phyloP scores from a whole-genome alignment of 2,113 vertebrate species.

The Oxyura jamaicensis region DNA sequence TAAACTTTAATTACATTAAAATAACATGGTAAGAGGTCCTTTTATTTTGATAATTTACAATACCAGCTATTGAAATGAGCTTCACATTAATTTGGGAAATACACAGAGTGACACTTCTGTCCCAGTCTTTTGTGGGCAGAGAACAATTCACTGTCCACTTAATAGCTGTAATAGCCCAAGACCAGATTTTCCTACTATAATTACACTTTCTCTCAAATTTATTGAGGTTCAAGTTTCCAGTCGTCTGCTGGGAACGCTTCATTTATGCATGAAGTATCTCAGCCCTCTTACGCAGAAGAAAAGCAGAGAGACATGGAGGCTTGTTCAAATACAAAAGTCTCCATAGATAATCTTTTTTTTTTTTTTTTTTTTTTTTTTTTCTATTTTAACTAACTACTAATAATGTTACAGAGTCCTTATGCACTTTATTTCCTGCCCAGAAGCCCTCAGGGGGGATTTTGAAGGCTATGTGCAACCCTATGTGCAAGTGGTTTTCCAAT shows the following conservation, averaged over 20 bases:
- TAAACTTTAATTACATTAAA: conserved; percentile 36
- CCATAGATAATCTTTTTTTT: neutral
- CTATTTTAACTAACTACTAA: neutral
- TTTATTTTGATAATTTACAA: conserved; percentile 33
- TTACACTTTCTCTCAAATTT: conserved; percentile 4
- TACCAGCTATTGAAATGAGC: neutral
- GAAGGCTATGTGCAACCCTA: neutral
- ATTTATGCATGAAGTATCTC: neutral
- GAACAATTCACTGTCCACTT: conserved; percentile 15
- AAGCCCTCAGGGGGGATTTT: neutral
- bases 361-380: too few relatives aligned
- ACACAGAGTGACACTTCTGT: neutral
- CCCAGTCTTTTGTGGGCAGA: neutral
- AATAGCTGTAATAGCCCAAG: neutral
- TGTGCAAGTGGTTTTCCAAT: neutral
- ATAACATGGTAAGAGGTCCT: neutral
- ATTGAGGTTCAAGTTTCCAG: neutral
- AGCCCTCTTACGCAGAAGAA: neutral
- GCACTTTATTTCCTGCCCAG: neutral
- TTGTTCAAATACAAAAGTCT: neutral
- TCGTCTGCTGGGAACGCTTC: neutral
- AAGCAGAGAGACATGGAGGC: neutral
- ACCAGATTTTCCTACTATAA: neutral
- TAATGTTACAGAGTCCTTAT: neutral
- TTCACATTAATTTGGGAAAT: conserved; percentile 28